Evolutionary conservation across 2,797 vertebrate genomes (phyloP).

Genomic region (Erpetoichthys calabaricus): DNA sequence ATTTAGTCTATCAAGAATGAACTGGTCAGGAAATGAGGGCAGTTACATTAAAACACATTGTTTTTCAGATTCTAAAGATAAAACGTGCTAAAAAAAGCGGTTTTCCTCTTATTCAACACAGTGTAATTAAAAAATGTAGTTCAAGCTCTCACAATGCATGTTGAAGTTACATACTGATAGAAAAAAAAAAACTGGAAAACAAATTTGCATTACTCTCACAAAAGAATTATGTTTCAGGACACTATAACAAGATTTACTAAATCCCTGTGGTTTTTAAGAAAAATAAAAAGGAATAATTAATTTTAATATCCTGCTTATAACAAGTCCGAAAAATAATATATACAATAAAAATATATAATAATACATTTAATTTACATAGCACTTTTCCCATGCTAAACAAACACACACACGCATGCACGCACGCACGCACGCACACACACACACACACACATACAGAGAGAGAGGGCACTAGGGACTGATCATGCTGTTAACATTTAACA

Average conservation of each 20-base stretch:
- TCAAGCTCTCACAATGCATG: neutral
- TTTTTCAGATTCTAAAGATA: neutral
- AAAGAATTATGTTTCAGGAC: too few species aligned
- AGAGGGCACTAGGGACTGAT: too few species aligned
- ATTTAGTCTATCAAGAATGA: neutral
- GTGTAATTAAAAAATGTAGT: too few species aligned
- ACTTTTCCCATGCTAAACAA: neutral
- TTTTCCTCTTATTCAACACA: neutral
- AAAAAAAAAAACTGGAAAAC: neutral
- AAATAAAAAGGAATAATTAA: neutral
- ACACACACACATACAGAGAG: too few species aligned
- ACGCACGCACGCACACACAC: neutral
- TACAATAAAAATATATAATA: neutral
- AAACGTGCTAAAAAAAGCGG: neutral
- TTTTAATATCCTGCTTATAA: too few species aligned
- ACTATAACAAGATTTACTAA: too few species aligned
- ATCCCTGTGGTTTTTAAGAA: neutral
- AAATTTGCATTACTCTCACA: neutral
- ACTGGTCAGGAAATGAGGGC: neutral
- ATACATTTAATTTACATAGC: too few species aligned
- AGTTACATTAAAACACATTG: neutral
- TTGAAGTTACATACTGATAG: neutral
- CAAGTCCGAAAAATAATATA: neutral
- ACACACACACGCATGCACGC: slow-evolving; percentile 2
- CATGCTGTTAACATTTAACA: too few species aligned